phyloP scores from a whole-genome alignment of 2,113 vertebrate genomes.

The Otolemur garnettii region DNA sequence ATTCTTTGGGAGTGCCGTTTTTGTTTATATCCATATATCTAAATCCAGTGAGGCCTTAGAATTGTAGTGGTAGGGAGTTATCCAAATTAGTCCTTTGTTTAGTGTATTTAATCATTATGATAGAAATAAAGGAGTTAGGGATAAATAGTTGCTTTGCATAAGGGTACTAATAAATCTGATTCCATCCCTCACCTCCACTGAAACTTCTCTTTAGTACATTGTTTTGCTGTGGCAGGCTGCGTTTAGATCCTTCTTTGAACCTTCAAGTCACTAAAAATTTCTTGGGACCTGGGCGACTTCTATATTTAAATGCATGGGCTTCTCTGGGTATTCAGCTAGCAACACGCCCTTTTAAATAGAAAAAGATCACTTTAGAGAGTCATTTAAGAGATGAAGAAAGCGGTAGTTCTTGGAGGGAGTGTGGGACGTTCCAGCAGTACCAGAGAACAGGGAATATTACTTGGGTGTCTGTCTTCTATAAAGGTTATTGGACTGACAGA shows the following conservation, averaged over 20 bases:
- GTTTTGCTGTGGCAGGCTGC: not conserved
- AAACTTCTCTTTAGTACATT: constrained; percentile 11
- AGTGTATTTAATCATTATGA: not conserved
- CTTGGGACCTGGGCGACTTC: not conserved
- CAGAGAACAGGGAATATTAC: not conserved
- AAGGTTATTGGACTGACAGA: not conserved
- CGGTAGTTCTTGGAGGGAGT: not conserved
- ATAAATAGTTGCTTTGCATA: constrained; percentile 36
- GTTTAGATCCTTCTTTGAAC: constrained; percentile 48
- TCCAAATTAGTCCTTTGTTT: constrained; percentile 9
- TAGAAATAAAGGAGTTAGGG: constrained; percentile 26
- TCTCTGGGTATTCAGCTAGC: constrained; percentile 28
- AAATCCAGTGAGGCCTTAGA: not conserved
- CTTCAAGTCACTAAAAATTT: constrained; percentile 36
- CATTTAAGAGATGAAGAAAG: constrained; percentile 23
- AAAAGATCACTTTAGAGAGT: constrained; percentile 41
- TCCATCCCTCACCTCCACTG: too few species aligned
- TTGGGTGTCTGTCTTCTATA: not conserved
- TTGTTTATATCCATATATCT: constrained; percentile 53
- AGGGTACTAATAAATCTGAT: constrained; percentile 17
- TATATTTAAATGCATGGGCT: not conserved
- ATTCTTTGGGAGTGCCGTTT: not conserved
- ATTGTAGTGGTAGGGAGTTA: constrained; percentile 21
- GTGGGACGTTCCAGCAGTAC: not conserved
- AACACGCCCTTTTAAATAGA: constrained; percentile 40